Conservation (phyloP, 2,797 vertebrate species). For the Pantherophis vulpinus region DNA sequence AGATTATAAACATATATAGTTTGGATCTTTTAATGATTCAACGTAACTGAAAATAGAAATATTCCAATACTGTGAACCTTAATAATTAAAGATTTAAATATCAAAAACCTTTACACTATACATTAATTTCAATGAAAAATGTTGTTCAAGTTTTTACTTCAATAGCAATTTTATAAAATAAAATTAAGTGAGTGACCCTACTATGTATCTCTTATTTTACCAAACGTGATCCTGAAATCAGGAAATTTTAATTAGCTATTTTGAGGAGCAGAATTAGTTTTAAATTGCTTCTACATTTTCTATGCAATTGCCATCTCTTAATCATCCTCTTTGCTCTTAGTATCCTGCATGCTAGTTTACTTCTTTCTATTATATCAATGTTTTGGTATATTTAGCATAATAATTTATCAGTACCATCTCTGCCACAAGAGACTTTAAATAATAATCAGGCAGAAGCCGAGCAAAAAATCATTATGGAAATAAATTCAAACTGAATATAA, state of each 20-base stretch:
- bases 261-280: neutral
- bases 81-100: neutral
- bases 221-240: neutral
- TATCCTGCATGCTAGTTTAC: neutral
- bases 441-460: neutral
- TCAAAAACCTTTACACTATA: neutral
- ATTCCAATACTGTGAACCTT: neutral
- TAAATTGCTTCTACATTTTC: neutral
- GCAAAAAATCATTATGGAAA: neutral
- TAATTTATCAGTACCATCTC: neutral
- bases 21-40: neutral
- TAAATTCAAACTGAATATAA: neutral
- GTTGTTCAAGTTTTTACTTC: neutral
- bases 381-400: neutral
- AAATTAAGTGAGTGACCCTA: neutral
- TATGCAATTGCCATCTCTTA: neutral
- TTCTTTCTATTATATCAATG: neutral
- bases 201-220: neutral
- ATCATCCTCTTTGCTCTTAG: neutral
- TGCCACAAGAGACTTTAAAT: neutral
- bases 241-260: neutral
- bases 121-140: neutral
- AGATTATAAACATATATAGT: slow-evolving; percentile 15
- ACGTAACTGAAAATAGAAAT: neutral
- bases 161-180: neutral